phyloP scores from a whole-genome alignment of 2,113 vertebrate genomes.

The Dromaius novaehollandiae region DNA sequence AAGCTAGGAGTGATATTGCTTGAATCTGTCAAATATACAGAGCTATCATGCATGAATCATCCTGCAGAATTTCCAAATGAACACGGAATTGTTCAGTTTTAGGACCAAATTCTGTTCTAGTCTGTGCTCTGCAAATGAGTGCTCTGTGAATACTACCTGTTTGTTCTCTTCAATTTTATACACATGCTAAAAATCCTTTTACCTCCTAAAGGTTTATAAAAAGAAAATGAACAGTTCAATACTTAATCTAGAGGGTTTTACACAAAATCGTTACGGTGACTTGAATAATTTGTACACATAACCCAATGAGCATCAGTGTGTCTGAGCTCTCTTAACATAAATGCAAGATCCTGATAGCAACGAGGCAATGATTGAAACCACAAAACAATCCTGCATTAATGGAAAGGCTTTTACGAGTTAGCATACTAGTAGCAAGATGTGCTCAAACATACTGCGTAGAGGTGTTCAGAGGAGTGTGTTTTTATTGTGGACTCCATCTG shows the following conservation, averaged over 20 bases:
- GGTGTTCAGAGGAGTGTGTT: not conserved
- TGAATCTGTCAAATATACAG: not conserved
- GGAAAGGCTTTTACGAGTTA: not conserved
- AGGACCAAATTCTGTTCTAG: not conserved
- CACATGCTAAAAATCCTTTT: not conserved
- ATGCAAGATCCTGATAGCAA: not conserved
- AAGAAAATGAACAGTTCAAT: not conserved
- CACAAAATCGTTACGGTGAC: not conserved
- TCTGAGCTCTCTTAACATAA: not conserved
- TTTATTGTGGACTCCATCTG: not conserved
- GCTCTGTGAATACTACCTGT: not conserved
- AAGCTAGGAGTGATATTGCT: not conserved
- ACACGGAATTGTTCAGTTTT: not conserved
- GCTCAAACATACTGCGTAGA: not conserved
- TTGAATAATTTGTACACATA: not conserved
- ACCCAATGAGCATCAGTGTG: not conserved
- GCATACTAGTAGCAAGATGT: not conserved
- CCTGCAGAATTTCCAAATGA: not conserved
- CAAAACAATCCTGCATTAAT: not conserved
- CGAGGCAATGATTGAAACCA: not conserved
- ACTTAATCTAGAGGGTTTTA: not conserved
- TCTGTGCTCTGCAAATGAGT: not conserved
- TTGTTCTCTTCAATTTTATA: not conserved
- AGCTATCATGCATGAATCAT: not conserved
- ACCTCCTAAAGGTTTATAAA: constrained; percentile 13